Evolutionary conservation across 2,797 vertebrate genomes (phyloP).

Genomic region (Pipistrellus nathusii): DNA sequence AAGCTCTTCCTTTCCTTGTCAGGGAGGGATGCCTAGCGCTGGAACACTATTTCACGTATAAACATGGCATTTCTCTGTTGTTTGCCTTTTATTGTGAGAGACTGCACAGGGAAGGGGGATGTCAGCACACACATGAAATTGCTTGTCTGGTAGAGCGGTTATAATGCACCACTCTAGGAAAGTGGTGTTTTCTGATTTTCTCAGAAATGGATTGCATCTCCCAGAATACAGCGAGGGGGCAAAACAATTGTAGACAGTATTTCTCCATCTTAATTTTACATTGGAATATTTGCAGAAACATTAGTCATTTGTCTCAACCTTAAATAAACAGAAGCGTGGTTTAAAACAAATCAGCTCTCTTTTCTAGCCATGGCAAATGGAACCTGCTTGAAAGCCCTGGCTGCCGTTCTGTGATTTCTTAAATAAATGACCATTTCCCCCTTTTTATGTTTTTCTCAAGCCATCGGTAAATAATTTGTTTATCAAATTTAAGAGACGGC

Average conservation of each 20-base stretch:
- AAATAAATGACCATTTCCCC: slow-evolving; percentile 1
- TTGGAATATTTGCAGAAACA: slow-evolving; percentile 12
- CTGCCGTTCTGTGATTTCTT: slow-evolving; percentile 29
- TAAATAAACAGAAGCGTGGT: slow-evolving; percentile 33
- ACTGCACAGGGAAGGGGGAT: not conserved
- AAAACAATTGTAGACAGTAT: not conserved
- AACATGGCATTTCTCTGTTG: not conserved
- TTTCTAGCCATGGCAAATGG: not conserved
- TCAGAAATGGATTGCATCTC: slow-evolving; percentile 23
- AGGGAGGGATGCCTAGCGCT: not conserved
- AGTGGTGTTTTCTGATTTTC: slow-evolving; percentile 27
- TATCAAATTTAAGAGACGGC: slow-evolving; percentile 56
- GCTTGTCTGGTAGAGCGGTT: not conserved
- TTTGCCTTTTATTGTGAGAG: not conserved
- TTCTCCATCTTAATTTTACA: not conserved
- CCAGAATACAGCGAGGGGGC: not conserved
- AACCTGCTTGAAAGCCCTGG: slow-evolving; percentile 6
- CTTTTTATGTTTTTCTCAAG: slow-evolving; percentile 50
- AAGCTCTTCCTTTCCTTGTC: not conserved
- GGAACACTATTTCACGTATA: not conserved
- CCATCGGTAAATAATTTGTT: slow-evolving; percentile 50
- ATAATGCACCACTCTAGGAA: not conserved
- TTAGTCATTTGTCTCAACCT: slow-evolving; percentile 46
- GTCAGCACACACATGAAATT: not conserved
- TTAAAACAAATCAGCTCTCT: not conserved